Evolutionary conservation across 2,797 vertebrate genomes (phyloP).

Genomic region (Alosa sapidissima): DNA sequence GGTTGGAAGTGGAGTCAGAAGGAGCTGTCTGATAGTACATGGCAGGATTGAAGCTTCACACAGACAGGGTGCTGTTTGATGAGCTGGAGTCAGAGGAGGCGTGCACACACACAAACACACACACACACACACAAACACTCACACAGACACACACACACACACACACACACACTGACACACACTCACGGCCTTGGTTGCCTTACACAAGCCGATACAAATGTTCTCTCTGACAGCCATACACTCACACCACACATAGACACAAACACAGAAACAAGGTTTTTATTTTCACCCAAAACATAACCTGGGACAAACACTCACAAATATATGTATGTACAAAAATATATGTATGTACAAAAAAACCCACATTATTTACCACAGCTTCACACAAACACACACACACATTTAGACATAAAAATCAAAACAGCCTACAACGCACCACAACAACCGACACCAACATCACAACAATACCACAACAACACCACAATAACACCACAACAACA

Average conservation of each 20-base stretch:
- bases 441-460: no score
- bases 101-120: slow-evolving; percentile 36
- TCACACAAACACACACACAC: background rate
- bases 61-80: slow-evolving; percentile 51
- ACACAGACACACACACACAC: slow-evolving; percentile 34
- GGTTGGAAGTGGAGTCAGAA: slow-evolving; percentile 31
- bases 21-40: background rate
- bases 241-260: background rate
- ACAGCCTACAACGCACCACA: background rate
- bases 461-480: background rate
- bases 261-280: background rate
- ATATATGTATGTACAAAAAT: background rate
- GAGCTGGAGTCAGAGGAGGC: slow-evolving; percentile 37
- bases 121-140: slow-evolving; percentile 24
- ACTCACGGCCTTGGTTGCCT: background rate
- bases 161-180: slow-evolving; percentile 29
- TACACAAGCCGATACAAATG: background rate
- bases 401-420: background rate
- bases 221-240: background rate
- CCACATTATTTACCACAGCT: background rate
- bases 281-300: background rate
- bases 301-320: background rate
- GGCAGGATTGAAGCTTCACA: slow-evolving; percentile 44
- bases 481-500: background rate
- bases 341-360: background rate